Base-by-base conservation (phyloP, 1,140 invertebrate genomes). In the Holotrichia oblita region DNA sequence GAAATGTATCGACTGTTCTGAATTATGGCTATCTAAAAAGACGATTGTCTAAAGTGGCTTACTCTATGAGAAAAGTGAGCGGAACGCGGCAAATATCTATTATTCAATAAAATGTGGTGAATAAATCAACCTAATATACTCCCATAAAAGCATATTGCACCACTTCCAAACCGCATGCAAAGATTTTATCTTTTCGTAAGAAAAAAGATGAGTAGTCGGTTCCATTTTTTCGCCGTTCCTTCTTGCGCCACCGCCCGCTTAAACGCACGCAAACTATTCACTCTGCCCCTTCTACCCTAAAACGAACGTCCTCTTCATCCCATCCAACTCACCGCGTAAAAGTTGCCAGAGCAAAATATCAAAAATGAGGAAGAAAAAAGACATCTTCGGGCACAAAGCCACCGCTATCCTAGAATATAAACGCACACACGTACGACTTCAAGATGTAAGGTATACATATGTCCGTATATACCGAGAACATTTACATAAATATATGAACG, bases 111-210 rank as follows among this genome's bases (percentile, higher is more conserved):
- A 79, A 80, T 80, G 77, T 77, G 27, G 41, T 40, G 73, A 40
- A 78, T 80, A 80, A 80, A 80, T 80, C 79, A 80, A 64, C 42
- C 72, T 80, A 80, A 80, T 80, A 80, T 69, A 72, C 77, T 22
- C 77, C 74, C 79, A 76, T 78, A 78, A 73, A 77, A 72, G 79
- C 69, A 78, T 59, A 80, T 75, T 78, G 48, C 76, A 77, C n/a
- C 72, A 74, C 72, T 78, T 80, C 69, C 69, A 77, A 78, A 78
- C 61, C 76, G 77, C 79, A 79, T 79, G 76, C 79, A 80, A 78
- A 77, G 64, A 78, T 80, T 80, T 80, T 80, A 79, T 79, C 72
- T 73, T 27, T 41, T 6, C 27, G 10, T 6, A 14, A n/a, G 41
- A 74, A 42, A 74, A 40, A 74, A 74, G 73, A 64, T 64, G 61